Evolutionary conservation across 2,888 invertebrate species (phyloP).

Genomic region (Parnassius smintheus): DNA sequence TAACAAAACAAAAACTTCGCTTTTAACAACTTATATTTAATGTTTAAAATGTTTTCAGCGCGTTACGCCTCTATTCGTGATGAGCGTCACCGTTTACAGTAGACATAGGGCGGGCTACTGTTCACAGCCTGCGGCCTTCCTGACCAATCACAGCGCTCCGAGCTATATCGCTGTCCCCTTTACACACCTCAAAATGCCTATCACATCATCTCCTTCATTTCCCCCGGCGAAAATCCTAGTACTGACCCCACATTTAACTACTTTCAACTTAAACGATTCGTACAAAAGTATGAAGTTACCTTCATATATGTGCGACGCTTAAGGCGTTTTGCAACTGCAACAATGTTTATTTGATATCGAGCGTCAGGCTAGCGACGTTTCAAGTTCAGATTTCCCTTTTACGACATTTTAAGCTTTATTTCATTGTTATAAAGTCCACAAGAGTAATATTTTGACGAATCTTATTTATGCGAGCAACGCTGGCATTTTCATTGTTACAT

Average conservation of each 20-base stretch:
- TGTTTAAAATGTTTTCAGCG: conserved; percentile 1
- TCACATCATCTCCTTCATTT: conserved; percentile 62
- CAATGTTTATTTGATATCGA: conserved; percentile 79
- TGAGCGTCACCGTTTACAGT: conserved; percentile 72
- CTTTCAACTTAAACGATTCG: conserved; percentile 43
- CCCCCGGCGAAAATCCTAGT: conserved; percentile 79
- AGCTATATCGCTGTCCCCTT: conserved; percentile 70
- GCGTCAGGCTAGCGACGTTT: conserved; percentile 79
- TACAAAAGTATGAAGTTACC: conserved; percentile 50
- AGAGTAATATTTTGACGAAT: conserved; percentile 56
- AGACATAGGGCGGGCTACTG: conserved; percentile 82
- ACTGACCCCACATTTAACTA: conserved; percentile 46
- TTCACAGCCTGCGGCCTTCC: conserved; percentile 81
- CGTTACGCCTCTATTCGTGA: conserved; percentile 56
- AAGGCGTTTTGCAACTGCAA: conserved; percentile 55
- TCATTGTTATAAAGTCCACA: conserved; percentile 55
- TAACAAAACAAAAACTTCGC: too few species aligned
- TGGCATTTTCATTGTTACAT: conserved; percentile 80
- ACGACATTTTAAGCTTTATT: conserved; percentile 70
- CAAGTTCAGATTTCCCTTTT: conserved; percentile 77
- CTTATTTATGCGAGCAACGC: conserved; percentile 78
- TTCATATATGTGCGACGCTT: conserved; percentile 48
- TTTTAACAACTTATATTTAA: too few species aligned
- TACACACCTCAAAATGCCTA: conserved; percentile 46
- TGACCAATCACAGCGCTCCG: conserved; percentile 82